These are phyloP conservation scores for Dreissena rostriformis DNA, from an alignment of 1,140 invertebrate species.

Conservation along the genomic window DNA sequence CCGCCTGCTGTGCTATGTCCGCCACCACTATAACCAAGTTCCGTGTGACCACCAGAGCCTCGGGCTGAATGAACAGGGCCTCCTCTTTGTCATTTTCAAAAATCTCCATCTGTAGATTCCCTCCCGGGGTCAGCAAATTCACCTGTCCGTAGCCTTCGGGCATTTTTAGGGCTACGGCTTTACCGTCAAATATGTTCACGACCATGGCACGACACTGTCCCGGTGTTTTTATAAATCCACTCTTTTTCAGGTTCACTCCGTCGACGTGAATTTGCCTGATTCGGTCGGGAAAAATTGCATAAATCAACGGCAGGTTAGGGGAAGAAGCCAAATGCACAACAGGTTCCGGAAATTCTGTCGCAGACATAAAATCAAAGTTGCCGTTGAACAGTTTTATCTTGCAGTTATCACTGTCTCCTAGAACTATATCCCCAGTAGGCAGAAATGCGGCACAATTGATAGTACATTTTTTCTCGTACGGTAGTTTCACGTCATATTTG, in stretches of 20 bases:
- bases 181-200: slow-evolving; percentile 43
- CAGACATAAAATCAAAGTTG: slow-evolving; percentile 32
- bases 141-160: too few species aligned
- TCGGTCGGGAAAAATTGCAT: too few species aligned
- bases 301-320: slow-evolving; percentile 44
- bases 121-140: slow-evolving; percentile 42
- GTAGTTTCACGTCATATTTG: slow-evolving; percentile 27
- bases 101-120: slow-evolving; percentile 35
- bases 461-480: slow-evolving; percentile 27
- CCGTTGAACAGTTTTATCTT: too few species aligned
- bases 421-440: slow-evolving; percentile 40
- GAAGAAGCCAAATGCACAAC: slow-evolving; percentile 17
- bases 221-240: slow-evolving; percentile 40
- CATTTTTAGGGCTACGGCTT: too few species aligned
- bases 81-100: slow-evolving; percentile 12
- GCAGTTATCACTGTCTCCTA: too few species aligned
- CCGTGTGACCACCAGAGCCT: slow-evolving; percentile 18
- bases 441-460: slow-evolving; percentile 45
- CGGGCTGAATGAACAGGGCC: slow-evolving; percentile 17
- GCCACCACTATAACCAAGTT: slow-evolving; percentile 30
- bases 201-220: slow-evolving; percentile 16
- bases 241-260: slow-evolving; percentile 11
- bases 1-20: slow-evolving; percentile 9
- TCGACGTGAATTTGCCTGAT: too few species aligned
- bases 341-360: slow-evolving; percentile 13